These are phyloP conservation scores for Coleophora deauratella DNA, from an alignment of 2,888 invertebrate species.

Conservation along the genomic window DNA sequence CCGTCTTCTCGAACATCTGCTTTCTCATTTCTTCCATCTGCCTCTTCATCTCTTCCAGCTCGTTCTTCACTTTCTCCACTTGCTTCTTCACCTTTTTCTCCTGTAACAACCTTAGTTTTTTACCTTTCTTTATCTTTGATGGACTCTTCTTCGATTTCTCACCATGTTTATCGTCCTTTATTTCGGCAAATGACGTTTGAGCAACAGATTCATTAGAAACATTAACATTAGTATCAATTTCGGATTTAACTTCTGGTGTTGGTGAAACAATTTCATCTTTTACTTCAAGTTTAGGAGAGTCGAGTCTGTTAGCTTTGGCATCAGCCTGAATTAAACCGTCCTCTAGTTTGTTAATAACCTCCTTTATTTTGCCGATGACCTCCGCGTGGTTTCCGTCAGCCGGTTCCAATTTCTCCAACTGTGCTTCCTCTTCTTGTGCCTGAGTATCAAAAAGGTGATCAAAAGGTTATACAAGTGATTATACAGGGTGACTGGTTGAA, in stretches of 20 bases:
- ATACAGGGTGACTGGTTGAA: too few species aligned
- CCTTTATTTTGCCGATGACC: slow-evolving; percentile 57
- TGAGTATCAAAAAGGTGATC: slow-evolving; percentile 18
- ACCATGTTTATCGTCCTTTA: slow-evolving; percentile 3
- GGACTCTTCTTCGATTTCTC: slow-evolving; percentile 26
- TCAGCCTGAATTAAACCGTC: slow-evolving; percentile 36
- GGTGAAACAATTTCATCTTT: slow-evolving; percentile 1
- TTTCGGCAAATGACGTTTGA: too few species aligned
- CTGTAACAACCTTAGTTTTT: slow-evolving; percentile 38
- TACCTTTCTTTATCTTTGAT: slow-evolving; percentile 44
- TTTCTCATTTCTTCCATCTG: slow-evolving; percentile 55
- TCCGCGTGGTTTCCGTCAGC: slow-evolving; percentile 44
- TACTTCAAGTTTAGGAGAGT: slow-evolving; percentile 8
- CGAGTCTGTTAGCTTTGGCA: slow-evolving; percentile 16
- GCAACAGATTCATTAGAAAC: too few species aligned
- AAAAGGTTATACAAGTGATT: too few species aligned
- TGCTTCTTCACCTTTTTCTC: slow-evolving; percentile 50
- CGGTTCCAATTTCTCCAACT: slow-evolving; percentile 50
- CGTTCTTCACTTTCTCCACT: slow-evolving; percentile 48
- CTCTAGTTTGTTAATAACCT: slow-evolving; percentile 57
- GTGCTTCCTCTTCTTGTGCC: slow-evolving; percentile 47
- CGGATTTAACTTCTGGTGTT: not conserved
- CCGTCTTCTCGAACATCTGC: slow-evolving; percentile 42
- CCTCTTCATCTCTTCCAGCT: slow-evolving; percentile 50
- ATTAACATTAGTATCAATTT: too few species aligned